Percentiles rank a stretch among this genome's conserved stretches.
Evolutionary conservation across 2,797 vertebrate genomes (phyloP).

Genomic region (Scolopax rusticola): DNA sequence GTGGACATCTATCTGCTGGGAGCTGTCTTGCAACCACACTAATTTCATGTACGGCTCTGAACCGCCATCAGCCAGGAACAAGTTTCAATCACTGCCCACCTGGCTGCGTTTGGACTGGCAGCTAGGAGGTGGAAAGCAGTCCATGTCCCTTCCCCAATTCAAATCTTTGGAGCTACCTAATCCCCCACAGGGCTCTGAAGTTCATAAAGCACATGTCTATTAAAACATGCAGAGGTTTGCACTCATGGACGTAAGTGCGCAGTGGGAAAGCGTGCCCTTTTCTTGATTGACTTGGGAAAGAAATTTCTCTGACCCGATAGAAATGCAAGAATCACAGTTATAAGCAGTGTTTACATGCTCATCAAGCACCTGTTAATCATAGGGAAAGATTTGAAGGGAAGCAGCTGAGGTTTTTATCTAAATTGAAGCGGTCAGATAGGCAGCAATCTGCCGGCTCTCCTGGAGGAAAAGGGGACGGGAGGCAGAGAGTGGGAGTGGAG

Average conservation of each 20-base stretch:
- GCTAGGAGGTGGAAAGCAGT: background rate
- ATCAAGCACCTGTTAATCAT: slow-evolving; percentile 21
- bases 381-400: slow-evolving; percentile 15
- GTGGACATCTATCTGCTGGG: background rate
- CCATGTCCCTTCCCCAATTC: background rate
- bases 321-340: background rate
- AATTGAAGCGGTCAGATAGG: background rate
- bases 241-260: fast-evolving
- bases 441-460: slow-evolving; percentile 3
- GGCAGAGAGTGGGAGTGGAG: background rate
- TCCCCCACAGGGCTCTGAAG: background rate
- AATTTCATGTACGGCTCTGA: background rate
- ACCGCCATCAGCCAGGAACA: background rate
- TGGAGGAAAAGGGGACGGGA: background rate
- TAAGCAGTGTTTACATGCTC: slow-evolving; percentile 2
- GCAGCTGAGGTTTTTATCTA: background rate
- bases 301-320: background rate
- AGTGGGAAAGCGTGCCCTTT: background rate
- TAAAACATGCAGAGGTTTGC: background rate
- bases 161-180: background rate
- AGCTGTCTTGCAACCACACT: background rate
- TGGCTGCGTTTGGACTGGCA: background rate
- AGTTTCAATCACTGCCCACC: background rate
- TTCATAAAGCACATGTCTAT: slow-evolving; percentile 1
- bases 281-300: slow-evolving; percentile 23